Conservation (phyloP, 1,140 invertebrate genomes). For the Babylonia areolata region DNA sequence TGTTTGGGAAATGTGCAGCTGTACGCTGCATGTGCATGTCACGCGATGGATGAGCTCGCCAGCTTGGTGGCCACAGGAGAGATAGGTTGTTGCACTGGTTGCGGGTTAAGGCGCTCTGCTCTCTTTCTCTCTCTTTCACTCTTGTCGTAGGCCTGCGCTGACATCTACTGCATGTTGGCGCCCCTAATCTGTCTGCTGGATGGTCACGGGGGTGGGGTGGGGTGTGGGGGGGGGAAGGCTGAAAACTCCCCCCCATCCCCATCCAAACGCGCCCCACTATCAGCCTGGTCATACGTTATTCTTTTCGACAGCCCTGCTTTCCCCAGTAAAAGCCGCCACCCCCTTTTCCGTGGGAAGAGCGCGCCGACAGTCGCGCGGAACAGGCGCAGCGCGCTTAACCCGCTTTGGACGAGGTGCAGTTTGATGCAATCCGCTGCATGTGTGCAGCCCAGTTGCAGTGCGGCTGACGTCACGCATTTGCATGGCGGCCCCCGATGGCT, state of each 20-base stretch:
- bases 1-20: constrained; percentile 19
- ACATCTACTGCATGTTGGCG: too few species aligned
- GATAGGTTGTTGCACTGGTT: constrained; percentile 4
- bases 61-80: background rate
- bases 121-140: background rate
- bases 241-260: too few species aligned
- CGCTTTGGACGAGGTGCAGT: background rate
- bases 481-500: background rate
- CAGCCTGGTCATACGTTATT: too few species aligned
- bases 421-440: constrained; percentile 29
- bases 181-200: too few species aligned
- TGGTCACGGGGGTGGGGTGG: too few species aligned
- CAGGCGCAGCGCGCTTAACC: background rate
- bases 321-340: too few species aligned
- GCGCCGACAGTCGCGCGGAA: background rate
- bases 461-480: constrained; percentile 23
- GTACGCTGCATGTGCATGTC: constrained; percentile 26
- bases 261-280: too few species aligned
- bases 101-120: constrained; percentile 20
- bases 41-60: background rate
- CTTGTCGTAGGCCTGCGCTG: too few species aligned
- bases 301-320: too few species aligned
- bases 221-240: too few species aligned
- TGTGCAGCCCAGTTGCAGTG: constrained; percentile 13
- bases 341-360: background rate